Base-by-base conservation (phyloP, 2,888 invertebrate genomes). In the Argyresthia albistria region DNA sequence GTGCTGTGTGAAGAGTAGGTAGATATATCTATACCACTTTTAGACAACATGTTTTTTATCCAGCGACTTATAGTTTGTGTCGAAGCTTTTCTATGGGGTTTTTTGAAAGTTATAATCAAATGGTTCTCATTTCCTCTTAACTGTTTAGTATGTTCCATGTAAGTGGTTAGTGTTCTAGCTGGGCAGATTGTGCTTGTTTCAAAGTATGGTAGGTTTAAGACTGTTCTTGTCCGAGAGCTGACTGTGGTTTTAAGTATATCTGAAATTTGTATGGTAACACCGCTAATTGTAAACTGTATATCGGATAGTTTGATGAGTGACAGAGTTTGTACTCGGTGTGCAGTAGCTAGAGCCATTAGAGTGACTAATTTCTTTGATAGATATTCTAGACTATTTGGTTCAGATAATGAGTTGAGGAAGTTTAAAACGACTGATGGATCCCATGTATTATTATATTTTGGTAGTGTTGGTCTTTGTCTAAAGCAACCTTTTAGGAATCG, bases 321-420 rank as follows among this genome's bases (percentile, higher is more conserved):
- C 25, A 62, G 54, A 0, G 63, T 64, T 45, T 56, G 59, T 2
- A 58, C 53, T 42, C 64, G 53, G 42, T 64, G 63, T 1, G 56
- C 62, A 7, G 62, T 61, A 8, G 54, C 43, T 8, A 63, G 49
- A 10, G 61, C 60, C n/a, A 62, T 50, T 16, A 63, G 52, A 7
- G 58, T 61, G 7, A 59, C 47, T 14, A 58, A 45, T 51, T 63
- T 64, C 46, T 58, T 57, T 0, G 59, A 51, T 11, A 59, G 12
- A 14, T 49, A 45, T 49, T 56, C 48, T 8, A 55, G 16, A 14
- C 25, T 8, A 56, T 58, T 58, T 10, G 56, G 57, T 15, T 55
- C 53, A n/a, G n/a, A n/a, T 53, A 43, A 51, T n/a, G 36, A 50
- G 16, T 11, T 16, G 42, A 60, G 37, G 52, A 56, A 56, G 42